Conservation (phyloP, 2,797 vertebrate genomes). For the Anguilla anguilla region DNA sequence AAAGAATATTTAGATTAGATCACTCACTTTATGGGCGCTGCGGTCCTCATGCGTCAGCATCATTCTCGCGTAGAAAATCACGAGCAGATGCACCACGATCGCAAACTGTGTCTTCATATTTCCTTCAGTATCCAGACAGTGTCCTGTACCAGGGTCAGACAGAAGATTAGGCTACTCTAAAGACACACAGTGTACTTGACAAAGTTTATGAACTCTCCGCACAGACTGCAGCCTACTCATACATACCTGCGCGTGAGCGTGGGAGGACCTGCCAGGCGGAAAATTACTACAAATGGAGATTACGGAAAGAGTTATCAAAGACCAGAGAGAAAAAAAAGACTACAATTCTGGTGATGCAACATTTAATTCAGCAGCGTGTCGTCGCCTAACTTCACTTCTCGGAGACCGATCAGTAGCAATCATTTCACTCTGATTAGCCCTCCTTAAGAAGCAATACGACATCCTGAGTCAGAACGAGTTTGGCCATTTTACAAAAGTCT, state of each 20-base stretch:
- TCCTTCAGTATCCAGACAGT: conserved; percentile 53
- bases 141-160: conserved; percentile 21
- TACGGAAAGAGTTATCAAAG: not conserved
- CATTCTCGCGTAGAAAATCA: conserved; percentile 67
- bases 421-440: not conserved
- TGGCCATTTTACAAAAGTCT: not conserved
- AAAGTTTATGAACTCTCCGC: not conserved
- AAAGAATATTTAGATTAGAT: not conserved
- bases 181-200: not conserved
- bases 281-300: not conserved
- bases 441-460: not conserved
- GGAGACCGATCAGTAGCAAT: not conserved
- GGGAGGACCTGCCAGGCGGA: conserved; percentile 5
- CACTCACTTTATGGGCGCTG: conserved; percentile 68
- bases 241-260: conserved; percentile 4
- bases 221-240: not conserved
- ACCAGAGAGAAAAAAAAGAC: not conserved
- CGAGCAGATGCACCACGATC: conserved; percentile 65
- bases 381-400: not conserved
- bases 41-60: conserved; percentile 67
- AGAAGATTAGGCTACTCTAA: conserved; percentile 16
- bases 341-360: not conserved
- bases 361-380: not conserved
- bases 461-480: not conserved
- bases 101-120: conserved; percentile 71